These are phyloP conservation scores for Otolemur crassicaudatus DNA, from an alignment of 2,797 vertebrate species.

Conservation along the genomic window DNA sequence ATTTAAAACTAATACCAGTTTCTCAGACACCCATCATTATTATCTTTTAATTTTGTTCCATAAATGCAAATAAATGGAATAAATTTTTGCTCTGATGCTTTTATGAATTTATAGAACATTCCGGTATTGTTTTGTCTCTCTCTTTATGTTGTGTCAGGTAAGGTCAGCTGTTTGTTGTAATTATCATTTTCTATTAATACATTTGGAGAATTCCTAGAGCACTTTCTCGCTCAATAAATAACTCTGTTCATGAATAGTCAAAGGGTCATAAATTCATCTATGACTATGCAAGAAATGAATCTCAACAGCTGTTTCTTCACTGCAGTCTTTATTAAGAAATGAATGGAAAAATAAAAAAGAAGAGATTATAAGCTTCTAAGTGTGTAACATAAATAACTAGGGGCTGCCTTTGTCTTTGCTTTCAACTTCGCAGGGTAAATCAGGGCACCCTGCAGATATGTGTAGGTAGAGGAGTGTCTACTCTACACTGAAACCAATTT, in stretches of 20 bases:
- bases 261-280: conserved; percentile 19
- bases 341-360: background rate
- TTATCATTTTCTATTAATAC: background rate
- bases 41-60: background rate
- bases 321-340: conserved; percentile 19
- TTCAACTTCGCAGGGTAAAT: background rate
- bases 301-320: background rate
- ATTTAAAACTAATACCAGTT: background rate
- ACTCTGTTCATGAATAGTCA: conserved; percentile 2
- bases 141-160: background rate
- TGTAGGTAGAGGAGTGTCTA: background rate
- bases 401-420: background rate
- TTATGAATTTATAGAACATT: background rate
- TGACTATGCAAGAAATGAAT: background rate
- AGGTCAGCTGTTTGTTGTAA: background rate
- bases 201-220: background rate
- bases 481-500: background rate
- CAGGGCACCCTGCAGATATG: background rate
- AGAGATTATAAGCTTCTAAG: background rate
- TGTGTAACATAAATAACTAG: background rate
- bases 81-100: background rate
- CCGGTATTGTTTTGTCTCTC: background rate
- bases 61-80: background rate
- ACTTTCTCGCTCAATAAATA: background rate
- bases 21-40: background rate